These are phyloP conservation scores for Tylochromis polylepis DNA, from an alignment of 2,113 vertebrate genomes.

Conservation along the genomic window DNA sequence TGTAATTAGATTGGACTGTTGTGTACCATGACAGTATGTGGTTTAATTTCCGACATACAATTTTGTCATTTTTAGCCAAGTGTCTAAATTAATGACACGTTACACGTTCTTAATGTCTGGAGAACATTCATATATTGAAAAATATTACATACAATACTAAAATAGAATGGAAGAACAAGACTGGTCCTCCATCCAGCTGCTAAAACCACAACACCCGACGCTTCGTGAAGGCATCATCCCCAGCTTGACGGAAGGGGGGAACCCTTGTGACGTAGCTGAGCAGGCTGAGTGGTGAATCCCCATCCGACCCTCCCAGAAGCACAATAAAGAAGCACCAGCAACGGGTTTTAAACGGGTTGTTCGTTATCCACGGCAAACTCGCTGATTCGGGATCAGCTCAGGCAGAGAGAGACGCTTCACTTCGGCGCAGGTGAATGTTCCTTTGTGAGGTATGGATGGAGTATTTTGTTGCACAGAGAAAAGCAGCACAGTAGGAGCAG, in stretches of 20 bases:
- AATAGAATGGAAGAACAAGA: background rate
- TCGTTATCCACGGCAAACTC: background rate
- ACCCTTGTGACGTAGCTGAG: constrained; percentile 51
- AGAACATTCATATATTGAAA: background rate
- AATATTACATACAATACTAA: accelerated
- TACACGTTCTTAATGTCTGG: background rate
- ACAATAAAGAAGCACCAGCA: background rate
- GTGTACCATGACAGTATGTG: background rate
- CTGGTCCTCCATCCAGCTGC: no score
- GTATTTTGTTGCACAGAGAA: background rate
- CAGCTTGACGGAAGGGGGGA: constrained; percentile 38
- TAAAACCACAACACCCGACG: background rate
- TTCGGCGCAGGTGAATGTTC: background rate
- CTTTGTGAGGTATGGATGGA: background rate
- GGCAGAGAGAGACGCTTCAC: background rate
- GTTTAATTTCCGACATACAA: background rate
- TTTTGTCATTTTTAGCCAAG: background rate
- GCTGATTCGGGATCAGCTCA: background rate
- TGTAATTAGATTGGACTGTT: background rate
- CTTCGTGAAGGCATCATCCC: constrained; percentile 3
- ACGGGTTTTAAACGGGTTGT: background rate
- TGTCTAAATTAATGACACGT: background rate
- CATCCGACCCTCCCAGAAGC: background rate
- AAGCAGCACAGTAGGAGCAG: background rate
- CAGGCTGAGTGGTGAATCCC: constrained; percentile 43